Conservation (phyloP, 1,140 invertebrate species). For the Eulimnadia texana region DNA sequence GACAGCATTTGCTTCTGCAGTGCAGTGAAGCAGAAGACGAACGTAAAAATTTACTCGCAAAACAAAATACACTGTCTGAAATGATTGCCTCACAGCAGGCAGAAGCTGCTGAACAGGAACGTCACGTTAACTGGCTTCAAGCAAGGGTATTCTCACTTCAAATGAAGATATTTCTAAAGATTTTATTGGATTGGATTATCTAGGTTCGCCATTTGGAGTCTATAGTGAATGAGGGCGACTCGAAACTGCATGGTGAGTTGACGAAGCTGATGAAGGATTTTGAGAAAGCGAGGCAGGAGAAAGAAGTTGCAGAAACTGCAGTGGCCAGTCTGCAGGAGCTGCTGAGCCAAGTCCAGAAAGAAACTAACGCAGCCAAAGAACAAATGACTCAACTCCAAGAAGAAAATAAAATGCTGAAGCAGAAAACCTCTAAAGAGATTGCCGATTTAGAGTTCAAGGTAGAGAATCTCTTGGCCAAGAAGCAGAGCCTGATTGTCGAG, state of each 20-base stretch:
- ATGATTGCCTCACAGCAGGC: not conserved
- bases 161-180: not conserved
- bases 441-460: conserved; percentile 63
- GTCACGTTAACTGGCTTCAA: conserved; percentile 1
- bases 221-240: conserved; percentile 2
- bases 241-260: conserved; percentile 3
- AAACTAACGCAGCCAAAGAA: not conserved
- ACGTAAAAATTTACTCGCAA: not conserved
- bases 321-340: not conserved
- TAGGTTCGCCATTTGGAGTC: conserved; percentile 9
- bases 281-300: conserved; percentile 5
- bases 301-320: not conserved
- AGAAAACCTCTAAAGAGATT: conserved; percentile 26
- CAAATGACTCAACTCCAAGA: not conserved
- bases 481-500: conserved; percentile 47
- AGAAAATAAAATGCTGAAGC: conserved; percentile 1
- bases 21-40: conserved; percentile 2
- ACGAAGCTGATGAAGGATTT: not conserved
- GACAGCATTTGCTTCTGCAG: not conserved
- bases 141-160: not conserved
- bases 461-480: conserved; percentile 54
- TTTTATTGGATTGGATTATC: not conserved
- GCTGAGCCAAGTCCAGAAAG: not conserved
- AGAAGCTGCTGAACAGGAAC: conserved; percentile 1
- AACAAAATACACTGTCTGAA: not conserved